Evolutionary conservation across 2,888 invertebrate species (phyloP).

Genomic region (Aporophyla nigra): DNA sequence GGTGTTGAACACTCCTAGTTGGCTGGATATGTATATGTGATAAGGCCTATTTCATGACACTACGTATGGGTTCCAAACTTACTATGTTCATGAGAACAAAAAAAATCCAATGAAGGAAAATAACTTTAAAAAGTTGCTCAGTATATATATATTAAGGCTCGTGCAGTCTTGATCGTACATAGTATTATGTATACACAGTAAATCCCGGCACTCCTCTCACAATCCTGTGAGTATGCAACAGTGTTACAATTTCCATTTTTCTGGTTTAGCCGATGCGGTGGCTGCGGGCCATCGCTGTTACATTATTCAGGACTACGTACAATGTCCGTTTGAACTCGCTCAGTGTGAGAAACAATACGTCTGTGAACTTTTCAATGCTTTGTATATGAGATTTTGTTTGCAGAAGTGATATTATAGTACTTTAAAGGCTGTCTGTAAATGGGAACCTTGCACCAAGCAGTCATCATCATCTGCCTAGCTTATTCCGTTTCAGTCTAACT

Average conservation of each 20-base stretch:
- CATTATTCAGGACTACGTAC: conserved; percentile 65
- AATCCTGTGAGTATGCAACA: conserved; percentile 35
- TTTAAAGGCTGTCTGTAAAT: not conserved
- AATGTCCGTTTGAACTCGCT: conserved; percentile 54
- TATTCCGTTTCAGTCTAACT: no score
- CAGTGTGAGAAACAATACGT: conserved; percentile 58
- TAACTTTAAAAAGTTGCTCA: not conserved
- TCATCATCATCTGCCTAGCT: no score
- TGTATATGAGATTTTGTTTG: conserved; percentile 26
- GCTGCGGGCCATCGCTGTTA: conserved; percentile 52
- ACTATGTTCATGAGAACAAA: no score
- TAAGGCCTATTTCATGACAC: not conserved
- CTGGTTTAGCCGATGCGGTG: conserved; percentile 54
- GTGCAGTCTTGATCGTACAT: not conserved
- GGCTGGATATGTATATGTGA: not conserved
- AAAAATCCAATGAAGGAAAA: no score
- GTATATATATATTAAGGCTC: not conserved
- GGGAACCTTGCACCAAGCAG: no score
- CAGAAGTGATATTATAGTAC: not conserved
- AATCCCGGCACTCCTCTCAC: conserved; percentile 19
- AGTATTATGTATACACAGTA: not conserved
- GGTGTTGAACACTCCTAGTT: not conserved
- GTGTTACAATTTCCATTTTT: conserved; percentile 65
- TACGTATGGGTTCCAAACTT: no score
- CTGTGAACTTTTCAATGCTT: conserved; percentile 32